Evolutionary conservation across 2,113 vertebrate species (phyloP).

Genomic region (Apodemus sylvaticus): DNA sequence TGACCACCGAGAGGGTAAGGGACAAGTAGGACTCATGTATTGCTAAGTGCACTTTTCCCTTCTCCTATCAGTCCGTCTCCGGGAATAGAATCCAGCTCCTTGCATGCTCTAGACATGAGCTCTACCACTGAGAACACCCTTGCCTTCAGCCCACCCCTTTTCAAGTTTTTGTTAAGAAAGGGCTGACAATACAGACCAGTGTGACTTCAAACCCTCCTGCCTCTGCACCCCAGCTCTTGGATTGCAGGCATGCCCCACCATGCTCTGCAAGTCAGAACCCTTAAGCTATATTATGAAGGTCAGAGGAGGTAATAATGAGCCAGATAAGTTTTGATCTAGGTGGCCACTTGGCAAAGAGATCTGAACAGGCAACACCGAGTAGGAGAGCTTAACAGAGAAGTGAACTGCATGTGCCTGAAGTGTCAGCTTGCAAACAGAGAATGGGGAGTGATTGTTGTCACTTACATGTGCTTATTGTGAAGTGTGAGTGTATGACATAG

Average conservation of each 20-base stretch:
- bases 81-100: background rate
- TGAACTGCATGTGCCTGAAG: background rate
- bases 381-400: background rate
- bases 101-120: background rate
- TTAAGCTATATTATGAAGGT: background rate
- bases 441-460: background rate
- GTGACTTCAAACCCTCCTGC: too few relatives aligned
- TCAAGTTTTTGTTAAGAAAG: background rate
- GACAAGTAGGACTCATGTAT: background rate
- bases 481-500: background rate
- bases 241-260: background rate
- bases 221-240: too few relatives aligned
- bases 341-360: background rate
- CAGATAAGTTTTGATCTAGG: background rate
- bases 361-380: background rate
- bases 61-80: background rate
- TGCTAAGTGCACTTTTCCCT: background rate
- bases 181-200: background rate
- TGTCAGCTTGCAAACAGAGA: background rate
- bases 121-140: background rate
- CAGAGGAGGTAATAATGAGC: background rate
- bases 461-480: background rate
- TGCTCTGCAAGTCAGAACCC: background rate
- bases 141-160: background rate
- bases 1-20: background rate